Evolutionary conservation across 2,797 vertebrate genomes (phyloP).

Genomic region (Aulostomus chinensis): DNA sequence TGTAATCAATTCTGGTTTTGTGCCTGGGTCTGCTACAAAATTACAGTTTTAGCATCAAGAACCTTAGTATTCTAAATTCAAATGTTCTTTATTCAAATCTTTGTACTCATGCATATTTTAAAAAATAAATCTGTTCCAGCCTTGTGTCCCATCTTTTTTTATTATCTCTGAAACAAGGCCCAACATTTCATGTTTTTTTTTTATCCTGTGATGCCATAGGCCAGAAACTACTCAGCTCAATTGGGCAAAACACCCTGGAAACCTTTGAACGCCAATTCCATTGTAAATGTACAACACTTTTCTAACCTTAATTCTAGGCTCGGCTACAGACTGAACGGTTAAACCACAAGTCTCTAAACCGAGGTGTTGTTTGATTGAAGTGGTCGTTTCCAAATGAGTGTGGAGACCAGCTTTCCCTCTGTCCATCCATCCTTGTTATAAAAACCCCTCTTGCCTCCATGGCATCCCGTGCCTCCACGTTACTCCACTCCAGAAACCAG

Average conservation of each 20-base stretch:
- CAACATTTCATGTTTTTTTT: conserved; percentile 20
- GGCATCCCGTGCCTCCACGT: conserved; percentile 28
- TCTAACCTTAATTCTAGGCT: conserved; percentile 44
- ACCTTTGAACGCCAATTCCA: conserved; percentile 47
- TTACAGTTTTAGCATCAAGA: too few species aligned
- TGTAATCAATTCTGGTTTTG: too few species aligned
- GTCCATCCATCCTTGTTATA: conserved; percentile 71
- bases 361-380: conserved; percentile 58
- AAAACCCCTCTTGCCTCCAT: conserved; percentile 35
- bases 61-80: too few species aligned
- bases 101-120: conserved; percentile 7
- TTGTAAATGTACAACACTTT: conserved; percentile 52
- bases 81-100: too few species aligned
- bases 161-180: conserved; percentile 20
- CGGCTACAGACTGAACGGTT: conserved; percentile 45
- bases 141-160: too few species aligned
- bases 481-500: conserved; percentile 55
- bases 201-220: conserved; percentile 22
- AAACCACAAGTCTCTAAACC: conserved; percentile 64
- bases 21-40: too few species aligned
- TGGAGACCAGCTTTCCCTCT: conserved; percentile 56
- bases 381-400: conserved; percentile 60
- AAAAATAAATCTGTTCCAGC: too few species aligned
- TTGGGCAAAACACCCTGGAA: conserved; percentile 35
- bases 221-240: conserved; percentile 26